These are phyloP conservation scores for Meriones unguiculatus DNA, from an alignment of 2,113 vertebrate species.

Conservation along the genomic window DNA sequence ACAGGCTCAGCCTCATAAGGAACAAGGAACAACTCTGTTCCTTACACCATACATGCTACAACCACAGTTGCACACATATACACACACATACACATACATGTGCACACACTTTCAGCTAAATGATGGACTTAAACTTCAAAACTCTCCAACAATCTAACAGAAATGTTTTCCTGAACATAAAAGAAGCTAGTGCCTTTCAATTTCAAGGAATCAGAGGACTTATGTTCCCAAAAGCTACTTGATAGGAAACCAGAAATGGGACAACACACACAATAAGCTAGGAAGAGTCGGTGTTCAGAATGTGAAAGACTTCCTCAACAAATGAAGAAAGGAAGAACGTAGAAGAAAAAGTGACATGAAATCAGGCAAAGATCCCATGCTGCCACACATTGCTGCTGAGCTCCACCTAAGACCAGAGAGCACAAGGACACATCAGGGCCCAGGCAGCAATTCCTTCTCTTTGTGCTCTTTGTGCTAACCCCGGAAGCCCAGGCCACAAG, in stretches of 20 bases:
- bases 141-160: not conserved
- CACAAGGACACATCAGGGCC: not conserved
- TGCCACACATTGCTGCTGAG: not conserved
- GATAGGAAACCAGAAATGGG: not conserved
- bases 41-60: not conserved
- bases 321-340: no score
- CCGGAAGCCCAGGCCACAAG: not conserved
- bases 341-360: not conserved
- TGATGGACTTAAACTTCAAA: not conserved
- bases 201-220: not conserved
- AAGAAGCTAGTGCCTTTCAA: no score
- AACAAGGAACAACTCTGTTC: not conserved
- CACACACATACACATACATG: not conserved
- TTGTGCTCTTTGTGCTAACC: no score
- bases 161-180: not conserved
- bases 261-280: accelerated
- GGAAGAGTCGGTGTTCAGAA: accelerated
- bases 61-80: not conserved
- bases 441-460: no score
- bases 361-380: no score
- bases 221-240: not conserved
- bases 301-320: not conserved
- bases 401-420: not conserved
- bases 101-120: not conserved
- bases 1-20: no score